Evolutionary conservation across 2,888 invertebrate species (phyloP).

Genomic region (Halocaridina rubra): DNA sequence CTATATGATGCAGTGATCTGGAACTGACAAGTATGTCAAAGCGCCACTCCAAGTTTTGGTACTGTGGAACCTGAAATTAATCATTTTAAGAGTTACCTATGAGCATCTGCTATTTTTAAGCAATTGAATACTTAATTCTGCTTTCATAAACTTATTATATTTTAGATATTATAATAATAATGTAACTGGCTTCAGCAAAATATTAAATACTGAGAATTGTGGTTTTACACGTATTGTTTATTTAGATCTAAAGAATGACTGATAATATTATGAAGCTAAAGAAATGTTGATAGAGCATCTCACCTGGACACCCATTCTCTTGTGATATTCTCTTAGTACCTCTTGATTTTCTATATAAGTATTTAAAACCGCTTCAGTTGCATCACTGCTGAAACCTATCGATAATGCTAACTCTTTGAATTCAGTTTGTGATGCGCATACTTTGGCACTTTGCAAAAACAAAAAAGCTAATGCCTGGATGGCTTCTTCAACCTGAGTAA

Average conservation of each 20-base stretch:
- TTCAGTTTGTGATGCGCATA: slow-evolving; percentile 3
- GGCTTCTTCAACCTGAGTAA: slow-evolving; percentile 43
- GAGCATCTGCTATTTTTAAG: no score
- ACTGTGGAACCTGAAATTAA: slow-evolving; percentile 23
- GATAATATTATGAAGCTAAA: no score
- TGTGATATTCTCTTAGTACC: slow-evolving; percentile 35
- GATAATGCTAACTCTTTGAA: slow-evolving; percentile 17
- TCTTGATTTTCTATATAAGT: slow-evolving; percentile 22
- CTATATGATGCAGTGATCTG: slow-evolving; percentile 30
- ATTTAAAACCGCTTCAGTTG: slow-evolving; percentile 7
- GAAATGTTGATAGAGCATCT: no score
- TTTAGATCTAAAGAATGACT: no score
- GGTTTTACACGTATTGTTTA: no score
- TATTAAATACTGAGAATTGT: no score
- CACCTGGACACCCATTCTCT: slow-evolving; percentile 38
- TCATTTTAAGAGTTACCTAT: background rate
- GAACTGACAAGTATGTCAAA: slow-evolving; percentile 50
- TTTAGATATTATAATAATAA: no score
- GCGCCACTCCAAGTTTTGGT: slow-evolving; percentile 48
- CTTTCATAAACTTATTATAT: no score
- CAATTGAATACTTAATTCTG: no score
- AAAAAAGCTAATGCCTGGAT: slow-evolving; percentile 34
- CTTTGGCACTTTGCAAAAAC: slow-evolving; percentile 12
- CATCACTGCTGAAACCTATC: slow-evolving; percentile 27
- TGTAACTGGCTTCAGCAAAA: no score